These are phyloP conservation scores for Eristalis intricaria DNA, from an alignment of 2,888 invertebrate genomes.

Conservation along the genomic window DNA sequence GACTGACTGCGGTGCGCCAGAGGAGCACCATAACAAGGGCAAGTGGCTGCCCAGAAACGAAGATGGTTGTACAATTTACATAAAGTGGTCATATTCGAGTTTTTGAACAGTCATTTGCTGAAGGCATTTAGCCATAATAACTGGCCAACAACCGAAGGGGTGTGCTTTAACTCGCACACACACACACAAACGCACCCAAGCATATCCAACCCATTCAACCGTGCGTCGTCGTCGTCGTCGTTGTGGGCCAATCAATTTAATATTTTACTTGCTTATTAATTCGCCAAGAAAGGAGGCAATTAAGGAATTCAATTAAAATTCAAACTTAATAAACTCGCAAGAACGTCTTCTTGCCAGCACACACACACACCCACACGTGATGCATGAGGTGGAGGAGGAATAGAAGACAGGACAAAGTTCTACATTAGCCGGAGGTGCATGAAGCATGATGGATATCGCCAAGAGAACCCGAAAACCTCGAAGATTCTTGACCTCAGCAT, in stretches of 20 bases:
- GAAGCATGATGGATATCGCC: slow-evolving; percentile 11
- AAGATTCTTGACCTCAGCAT: slow-evolving; percentile 68
- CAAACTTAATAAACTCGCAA: slow-evolving; percentile 65
- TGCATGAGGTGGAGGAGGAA: neutral
- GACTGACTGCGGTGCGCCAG: neutral
- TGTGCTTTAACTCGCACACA: slow-evolving; percentile 17
- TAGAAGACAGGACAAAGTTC: slow-evolving; percentile 21
- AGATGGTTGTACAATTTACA: slow-evolving; percentile 59
- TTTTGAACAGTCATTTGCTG: slow-evolving; percentile 58
- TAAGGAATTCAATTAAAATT: slow-evolving; percentile 71
- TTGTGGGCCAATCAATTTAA: slow-evolving; percentile 43
- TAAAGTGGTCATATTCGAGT: slow-evolving; percentile 62
- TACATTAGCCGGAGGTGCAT: neutral
- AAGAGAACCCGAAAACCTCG: slow-evolving; percentile 47
- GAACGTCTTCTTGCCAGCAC: neutral
- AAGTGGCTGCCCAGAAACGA: slow-evolving; percentile 21
- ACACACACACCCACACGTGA: neutral
- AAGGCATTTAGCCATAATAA: slow-evolving; percentile 55
- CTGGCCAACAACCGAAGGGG: slow-evolving; percentile 61
- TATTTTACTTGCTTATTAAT: slow-evolving; percentile 58
- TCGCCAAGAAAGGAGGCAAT: slow-evolving; percentile 49
- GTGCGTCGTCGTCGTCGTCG: too few relatives aligned
- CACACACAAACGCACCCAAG: neutral
- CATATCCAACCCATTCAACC: neutral
- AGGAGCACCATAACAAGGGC: neutral